Conservation (phyloP, 2,888 invertebrate genomes). For the Drosophila stalkeri region DNA sequence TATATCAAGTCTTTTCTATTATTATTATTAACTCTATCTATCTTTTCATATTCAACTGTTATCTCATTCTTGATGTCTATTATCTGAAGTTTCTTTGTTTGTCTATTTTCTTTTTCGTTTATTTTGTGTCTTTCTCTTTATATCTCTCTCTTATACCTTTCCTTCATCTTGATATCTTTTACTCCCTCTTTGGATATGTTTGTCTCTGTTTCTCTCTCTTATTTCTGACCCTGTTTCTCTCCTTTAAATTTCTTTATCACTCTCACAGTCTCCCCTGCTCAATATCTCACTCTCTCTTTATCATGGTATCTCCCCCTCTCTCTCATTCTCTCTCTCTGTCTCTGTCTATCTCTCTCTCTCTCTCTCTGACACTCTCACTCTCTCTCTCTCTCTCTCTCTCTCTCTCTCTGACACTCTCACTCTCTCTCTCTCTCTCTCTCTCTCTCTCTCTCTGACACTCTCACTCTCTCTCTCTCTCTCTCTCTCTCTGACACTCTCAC, state of each 20-base stretch:
- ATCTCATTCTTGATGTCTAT: background rate
- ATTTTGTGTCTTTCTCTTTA: background rate
- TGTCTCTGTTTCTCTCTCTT: background rate
- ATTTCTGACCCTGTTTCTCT: too few relatives aligned
- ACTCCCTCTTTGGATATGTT: background rate
- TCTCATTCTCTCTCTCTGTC: background rate
- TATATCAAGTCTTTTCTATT: background rate
- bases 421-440: background rate
- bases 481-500: too few relatives aligned
- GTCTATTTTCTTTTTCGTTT: too few relatives aligned
- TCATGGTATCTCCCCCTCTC: background rate
- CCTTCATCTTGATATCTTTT: background rate
- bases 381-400: background rate
- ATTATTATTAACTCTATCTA: background rate
- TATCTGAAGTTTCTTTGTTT: background rate
- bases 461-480: background rate
- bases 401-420: accelerated
- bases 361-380: background rate
- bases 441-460: background rate
- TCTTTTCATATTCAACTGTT: background rate
- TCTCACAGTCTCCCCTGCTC: too few relatives aligned
- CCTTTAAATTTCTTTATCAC: too few relatives aligned
- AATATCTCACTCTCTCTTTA: too few relatives aligned
- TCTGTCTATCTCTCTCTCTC: background rate
- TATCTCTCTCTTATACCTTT: background rate